A percentile compares a stretch with the other conserved stretches of the same genome.
Evolutionary conservation across 2,797 vertebrate species (phyloP).

Genomic region (Lagocephalus sceleratus): DNA sequence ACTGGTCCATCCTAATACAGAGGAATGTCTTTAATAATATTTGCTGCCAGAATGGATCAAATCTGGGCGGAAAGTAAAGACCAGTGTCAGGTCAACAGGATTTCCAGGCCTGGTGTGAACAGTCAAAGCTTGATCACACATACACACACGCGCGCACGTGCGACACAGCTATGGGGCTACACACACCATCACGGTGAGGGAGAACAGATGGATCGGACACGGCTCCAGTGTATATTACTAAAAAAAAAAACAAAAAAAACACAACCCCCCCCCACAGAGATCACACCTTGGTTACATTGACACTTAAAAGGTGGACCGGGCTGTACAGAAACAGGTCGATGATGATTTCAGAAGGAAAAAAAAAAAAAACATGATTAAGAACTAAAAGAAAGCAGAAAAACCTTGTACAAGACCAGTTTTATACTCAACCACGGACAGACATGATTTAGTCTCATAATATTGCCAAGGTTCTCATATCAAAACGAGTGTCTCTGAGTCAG

Average conservation of each 20-base stretch:
- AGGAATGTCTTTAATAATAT: slow-evolving; percentile 22
- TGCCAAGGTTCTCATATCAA: slow-evolving; percentile 78
- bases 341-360: slow-evolving; percentile 52
- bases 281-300: slow-evolving; percentile 76
- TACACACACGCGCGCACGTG: slow-evolving; percentile 3
- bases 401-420: slow-evolving; percentile 58
- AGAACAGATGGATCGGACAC: slow-evolving; percentile 68
- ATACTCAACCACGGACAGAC: slow-evolving; percentile 71
- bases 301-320: slow-evolving; percentile 70
- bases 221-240: slow-evolving; percentile 84
- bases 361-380: slow-evolving; percentile 39
- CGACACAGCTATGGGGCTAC: slow-evolving; percentile 40
- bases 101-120: slow-evolving; percentile 50
- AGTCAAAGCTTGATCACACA: slow-evolving; percentile 48
- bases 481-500: slow-evolving; percentile 67
- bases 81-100: slow-evolving; percentile 33
- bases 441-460: slow-evolving; percentile 71
- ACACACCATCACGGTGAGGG: slow-evolving; percentile 44
- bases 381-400: slow-evolving; percentile 32
- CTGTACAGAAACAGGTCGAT: slow-evolving; percentile 70
- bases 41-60: slow-evolving; percentile 43
- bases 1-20: slow-evolving; percentile 24
- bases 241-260: slow-evolving; percentile 63
- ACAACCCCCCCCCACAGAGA: slow-evolving; percentile 73
- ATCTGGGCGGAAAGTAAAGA: slow-evolving; percentile 41